Conservation (phyloP, 2,113 vertebrate genomes). For the Saguinus midas region DNA sequence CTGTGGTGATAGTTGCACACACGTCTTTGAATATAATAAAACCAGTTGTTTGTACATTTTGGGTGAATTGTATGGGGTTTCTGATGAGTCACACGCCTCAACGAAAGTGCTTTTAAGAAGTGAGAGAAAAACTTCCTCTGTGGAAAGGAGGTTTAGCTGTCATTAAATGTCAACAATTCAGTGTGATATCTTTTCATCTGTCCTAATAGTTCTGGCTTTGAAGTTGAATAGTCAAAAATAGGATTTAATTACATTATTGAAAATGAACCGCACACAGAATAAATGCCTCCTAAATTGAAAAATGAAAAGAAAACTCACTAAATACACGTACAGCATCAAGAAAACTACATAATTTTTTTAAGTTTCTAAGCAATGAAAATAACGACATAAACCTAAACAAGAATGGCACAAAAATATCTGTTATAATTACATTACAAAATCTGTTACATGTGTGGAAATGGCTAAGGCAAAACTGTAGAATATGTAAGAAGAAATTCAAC, state of each 20-base stretch:
- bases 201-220: background rate
- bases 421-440: background rate
- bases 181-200: background rate
- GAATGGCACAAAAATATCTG: background rate
- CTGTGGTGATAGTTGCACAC: background rate
- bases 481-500: background rate
- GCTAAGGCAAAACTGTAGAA: background rate
- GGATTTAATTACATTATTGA: background rate
- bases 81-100: background rate
- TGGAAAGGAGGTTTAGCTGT: background rate
- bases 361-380: background rate
- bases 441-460: fast-evolving
- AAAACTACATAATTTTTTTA: background rate
- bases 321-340: background rate
- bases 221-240: background rate
- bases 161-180: background rate
- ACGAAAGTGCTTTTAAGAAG: background rate
- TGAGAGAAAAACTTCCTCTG: background rate
- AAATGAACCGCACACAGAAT: background rate
- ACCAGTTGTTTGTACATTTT: too few species aligned
- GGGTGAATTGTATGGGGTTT: too few species aligned
- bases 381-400: background rate
- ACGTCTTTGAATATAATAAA: too few species aligned
- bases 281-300: background rate
- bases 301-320: background rate